Conservation (phyloP, 2,797 vertebrate species). For the Microcaecilia unicolor region DNA sequence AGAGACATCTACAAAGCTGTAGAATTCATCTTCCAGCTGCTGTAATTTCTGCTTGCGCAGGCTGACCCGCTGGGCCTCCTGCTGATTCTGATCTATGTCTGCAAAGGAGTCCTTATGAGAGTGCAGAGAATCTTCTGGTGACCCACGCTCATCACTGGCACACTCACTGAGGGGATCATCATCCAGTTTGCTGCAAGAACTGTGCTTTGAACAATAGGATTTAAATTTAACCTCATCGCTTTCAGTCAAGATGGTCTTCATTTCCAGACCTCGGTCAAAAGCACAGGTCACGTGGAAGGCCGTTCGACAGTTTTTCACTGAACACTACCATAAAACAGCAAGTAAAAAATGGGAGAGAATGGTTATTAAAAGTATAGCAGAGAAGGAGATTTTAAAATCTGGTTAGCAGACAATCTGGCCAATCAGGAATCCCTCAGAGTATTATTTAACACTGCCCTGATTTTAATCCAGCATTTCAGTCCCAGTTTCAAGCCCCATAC, state of each 20-base stretch:
- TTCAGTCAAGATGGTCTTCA: conserved; percentile 89
- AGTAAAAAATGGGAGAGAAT: too few relatives aligned
- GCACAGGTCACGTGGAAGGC: conserved; percentile 96
- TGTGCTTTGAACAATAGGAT: conserved; percentile 90
- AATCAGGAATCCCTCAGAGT: too few relatives aligned
- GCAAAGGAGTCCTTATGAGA: conserved; percentile 29
- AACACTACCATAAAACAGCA: conserved; percentile 71
- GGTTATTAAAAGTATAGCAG: too few relatives aligned
- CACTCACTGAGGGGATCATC: conserved; percentile 31
- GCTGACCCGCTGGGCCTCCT: conserved; percentile 71
- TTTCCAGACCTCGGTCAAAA: conserved; percentile 77
- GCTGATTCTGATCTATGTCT: conserved; percentile 51
- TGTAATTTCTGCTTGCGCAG: conserved; percentile 87
- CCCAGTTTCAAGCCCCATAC: too few relatives aligned
- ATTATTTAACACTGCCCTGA: too few relatives aligned
- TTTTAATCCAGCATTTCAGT: too few relatives aligned
- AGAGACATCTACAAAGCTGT: conserved; percentile 69
- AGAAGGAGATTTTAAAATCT: too few relatives aligned
- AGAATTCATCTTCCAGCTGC: conserved; percentile 90
- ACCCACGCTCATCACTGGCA: conserved; percentile 30
- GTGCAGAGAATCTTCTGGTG: conserved; percentile 27
- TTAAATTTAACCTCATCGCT: conserved; percentile 97
- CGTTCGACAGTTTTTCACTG: conserved; percentile 89
- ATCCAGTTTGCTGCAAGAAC: conserved; percentile 45
- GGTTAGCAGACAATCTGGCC: too few relatives aligned